phyloP scores from a whole-genome alignment of 2,113 vertebrate genomes.

The Butastur rufipennis region DNA sequence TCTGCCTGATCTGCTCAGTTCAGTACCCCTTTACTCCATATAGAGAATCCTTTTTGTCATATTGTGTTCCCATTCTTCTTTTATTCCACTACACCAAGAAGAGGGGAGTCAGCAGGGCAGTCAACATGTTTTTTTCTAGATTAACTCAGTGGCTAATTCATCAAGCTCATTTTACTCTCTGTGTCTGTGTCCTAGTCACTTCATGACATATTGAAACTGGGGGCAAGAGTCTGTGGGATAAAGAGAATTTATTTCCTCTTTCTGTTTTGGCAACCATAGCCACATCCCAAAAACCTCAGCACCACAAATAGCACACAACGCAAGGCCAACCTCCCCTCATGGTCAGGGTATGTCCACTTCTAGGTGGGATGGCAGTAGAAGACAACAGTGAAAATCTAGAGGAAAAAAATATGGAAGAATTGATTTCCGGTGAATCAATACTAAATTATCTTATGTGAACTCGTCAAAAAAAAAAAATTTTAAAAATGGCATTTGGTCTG shows the following conservation, averaged over 20 bases:
- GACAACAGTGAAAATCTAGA: neutral
- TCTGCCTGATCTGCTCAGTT: neutral
- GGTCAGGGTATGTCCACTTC: neutral
- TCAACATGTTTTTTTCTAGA: neutral
- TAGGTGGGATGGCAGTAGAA: neutral
- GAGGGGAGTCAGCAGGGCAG: neutral
- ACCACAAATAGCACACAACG: neutral
- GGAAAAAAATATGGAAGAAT: neutral
- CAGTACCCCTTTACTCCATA: too few species aligned
- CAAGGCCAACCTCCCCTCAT: accelerated
- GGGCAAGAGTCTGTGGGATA: neutral
- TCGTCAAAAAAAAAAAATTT: neutral
- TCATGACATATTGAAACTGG: neutral
- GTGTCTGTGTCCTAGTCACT: neutral
- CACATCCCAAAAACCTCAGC: neutral
- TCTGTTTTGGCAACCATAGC: neutral
- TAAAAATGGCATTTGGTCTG: neutral
- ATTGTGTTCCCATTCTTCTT: neutral
- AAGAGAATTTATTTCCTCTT: neutral
- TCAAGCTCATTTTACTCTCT: neutral
- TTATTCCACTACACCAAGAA: neutral
- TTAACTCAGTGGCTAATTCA: neutral
- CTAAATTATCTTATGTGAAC: neutral
- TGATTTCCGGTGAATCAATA: neutral
- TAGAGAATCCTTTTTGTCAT: neutral